Evolutionary conservation across 1,140 invertebrate species (phyloP).

Genomic region (Cyrtorhinus lividipennis): DNA sequence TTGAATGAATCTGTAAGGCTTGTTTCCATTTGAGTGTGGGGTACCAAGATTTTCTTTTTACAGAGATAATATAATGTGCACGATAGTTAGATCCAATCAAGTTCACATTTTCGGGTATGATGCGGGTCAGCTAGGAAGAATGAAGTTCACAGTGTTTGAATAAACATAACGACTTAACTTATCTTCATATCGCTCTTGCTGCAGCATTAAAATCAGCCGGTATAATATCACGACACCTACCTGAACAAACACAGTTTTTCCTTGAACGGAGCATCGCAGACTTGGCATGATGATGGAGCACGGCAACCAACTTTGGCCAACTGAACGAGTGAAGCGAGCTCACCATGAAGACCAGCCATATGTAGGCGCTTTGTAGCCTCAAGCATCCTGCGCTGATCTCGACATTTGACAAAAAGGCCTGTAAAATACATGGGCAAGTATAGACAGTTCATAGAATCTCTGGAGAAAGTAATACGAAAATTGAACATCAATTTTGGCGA

Average conservation of each 20-base stretch:
- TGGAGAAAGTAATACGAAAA: neutral
- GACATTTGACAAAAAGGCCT: constrained; percentile 28
- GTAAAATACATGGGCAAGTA: too few relatives aligned
- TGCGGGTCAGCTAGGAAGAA: neutral
- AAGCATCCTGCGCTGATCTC: constrained; percentile 24
- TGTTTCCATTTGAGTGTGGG: too few relatives aligned
- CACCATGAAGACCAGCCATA: constrained; percentile 23
- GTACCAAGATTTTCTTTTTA: too few relatives aligned
- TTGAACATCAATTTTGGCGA: neutral
- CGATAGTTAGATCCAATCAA: neutral
- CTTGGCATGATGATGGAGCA: constrained; percentile 21
- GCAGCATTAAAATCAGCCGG: neutral
- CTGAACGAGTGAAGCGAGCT: constrained; percentile 21
- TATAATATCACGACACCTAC: constrained; percentile 13
- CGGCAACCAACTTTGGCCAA: constrained; percentile 20
- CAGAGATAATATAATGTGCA: too few relatives aligned
- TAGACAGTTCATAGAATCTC: neutral
- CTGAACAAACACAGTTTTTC: constrained; percentile 22
- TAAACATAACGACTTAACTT: neutral
- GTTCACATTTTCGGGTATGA: neutral
- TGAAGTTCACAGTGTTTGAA: neutral
- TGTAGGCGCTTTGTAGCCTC: constrained; percentile 23
- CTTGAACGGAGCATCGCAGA: constrained; percentile 20
- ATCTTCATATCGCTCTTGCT: neutral
- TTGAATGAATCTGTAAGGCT: too few relatives aligned